Evolutionary conservation across 2,888 invertebrate genomes (phyloP).

Genomic region (Lamproptera curius): DNA sequence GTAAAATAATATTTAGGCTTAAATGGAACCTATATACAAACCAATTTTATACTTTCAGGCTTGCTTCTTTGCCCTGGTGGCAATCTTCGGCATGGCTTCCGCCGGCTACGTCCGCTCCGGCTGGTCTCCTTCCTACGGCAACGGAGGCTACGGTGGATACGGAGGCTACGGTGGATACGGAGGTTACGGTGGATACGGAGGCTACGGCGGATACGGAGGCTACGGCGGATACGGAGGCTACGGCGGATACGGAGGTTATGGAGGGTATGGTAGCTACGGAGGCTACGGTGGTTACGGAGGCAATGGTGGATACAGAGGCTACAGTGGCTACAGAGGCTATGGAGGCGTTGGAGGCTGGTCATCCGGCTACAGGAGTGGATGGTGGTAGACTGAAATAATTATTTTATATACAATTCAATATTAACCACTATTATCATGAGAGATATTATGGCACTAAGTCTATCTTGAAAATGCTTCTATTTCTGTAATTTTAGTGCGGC

Average conservation of each 20-base stretch:
- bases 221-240: constrained; percentile 9
- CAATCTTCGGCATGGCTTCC: constrained; percentile 31
- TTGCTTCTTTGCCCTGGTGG: constrained; percentile 34
- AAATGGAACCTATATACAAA: too few relatives aligned
- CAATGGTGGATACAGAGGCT: constrained; percentile 1
- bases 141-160: constrained; percentile 19
- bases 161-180: neutral
- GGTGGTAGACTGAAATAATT: constrained; percentile 18
- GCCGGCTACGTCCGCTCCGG: constrained; percentile 40
- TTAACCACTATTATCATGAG: too few relatives aligned
- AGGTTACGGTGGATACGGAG: too few relatives aligned
- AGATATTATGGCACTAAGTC: too few relatives aligned
- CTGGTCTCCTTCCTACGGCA: constrained; percentile 24
- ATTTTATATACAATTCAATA: too few relatives aligned
- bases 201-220: constrained; percentile 12
- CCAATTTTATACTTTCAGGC: too few relatives aligned
- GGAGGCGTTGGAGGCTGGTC: constrained; percentile 15
- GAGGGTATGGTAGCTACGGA: too few relatives aligned
- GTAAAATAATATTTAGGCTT: too few relatives aligned
- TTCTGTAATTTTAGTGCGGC: too few relatives aligned
- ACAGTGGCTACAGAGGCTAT: constrained; percentile 2
- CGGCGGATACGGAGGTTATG: too few relatives aligned
- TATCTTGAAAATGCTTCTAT: too few relatives aligned
- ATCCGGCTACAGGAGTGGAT: constrained; percentile 23
- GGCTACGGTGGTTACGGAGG: too few relatives aligned